Conservation (phyloP, 2,888 invertebrate genomes). For the Latheticus oryzae region DNA sequence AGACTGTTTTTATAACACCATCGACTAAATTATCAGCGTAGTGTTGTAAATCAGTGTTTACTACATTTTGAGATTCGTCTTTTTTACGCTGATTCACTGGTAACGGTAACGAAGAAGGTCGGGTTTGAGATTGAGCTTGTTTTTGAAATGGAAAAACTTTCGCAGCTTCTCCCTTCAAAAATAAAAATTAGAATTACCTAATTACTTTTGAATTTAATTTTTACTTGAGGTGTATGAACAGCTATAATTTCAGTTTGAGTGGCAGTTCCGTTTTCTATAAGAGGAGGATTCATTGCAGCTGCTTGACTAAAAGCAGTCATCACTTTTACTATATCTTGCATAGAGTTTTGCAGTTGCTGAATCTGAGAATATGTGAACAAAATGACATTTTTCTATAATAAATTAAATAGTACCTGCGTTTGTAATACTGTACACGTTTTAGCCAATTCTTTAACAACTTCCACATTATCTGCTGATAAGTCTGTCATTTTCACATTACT, state of each 20-base stretch:
- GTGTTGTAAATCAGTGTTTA: constrained; percentile 59
- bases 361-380: constrained; percentile 68
- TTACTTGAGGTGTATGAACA: constrained; percentile 80
- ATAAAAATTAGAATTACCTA: not conserved
- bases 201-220: constrained; percentile 7
- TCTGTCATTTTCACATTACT: constrained; percentile 52
- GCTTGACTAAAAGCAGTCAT: constrained; percentile 70
- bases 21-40: constrained; percentile 65
- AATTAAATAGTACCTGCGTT: constrained; percentile 70
- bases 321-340: constrained; percentile 81
- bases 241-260: constrained; percentile 87
- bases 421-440: constrained; percentile 81
- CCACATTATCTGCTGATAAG: constrained; percentile 67
- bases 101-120: constrained; percentile 64
- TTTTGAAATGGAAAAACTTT: constrained; percentile 64
- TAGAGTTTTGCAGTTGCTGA: constrained; percentile 81
- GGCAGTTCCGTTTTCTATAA: constrained; percentile 68
- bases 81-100: constrained; percentile 60
- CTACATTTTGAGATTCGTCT: constrained; percentile 48
- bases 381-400: not conserved
- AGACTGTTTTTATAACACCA: constrained; percentile 63
- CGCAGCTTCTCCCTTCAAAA: constrained; percentile 61
- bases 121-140: constrained; percentile 60
- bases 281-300: constrained; percentile 51
- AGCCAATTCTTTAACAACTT: constrained; percentile 78